Percentiles rank a stretch among this genome's conserved stretches.
Evolutionary conservation across 2,888 invertebrate species (phyloP).

Genomic region (Rhagonycha fulva): DNA sequence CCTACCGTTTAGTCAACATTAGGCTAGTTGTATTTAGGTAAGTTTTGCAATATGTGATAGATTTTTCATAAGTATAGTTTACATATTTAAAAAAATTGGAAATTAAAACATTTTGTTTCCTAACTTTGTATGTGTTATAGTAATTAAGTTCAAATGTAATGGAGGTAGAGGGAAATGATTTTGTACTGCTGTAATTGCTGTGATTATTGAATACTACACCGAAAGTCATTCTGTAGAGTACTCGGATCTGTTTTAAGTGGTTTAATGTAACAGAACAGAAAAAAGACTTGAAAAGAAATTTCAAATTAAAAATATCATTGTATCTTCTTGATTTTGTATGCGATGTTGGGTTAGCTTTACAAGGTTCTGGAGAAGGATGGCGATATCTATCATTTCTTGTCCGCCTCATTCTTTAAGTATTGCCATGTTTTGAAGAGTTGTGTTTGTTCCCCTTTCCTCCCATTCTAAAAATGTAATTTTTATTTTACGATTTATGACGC

Average conservation of each 20-base stretch:
- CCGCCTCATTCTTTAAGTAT: too few species aligned
- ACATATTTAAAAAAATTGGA: background rate
- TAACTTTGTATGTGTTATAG: background rate
- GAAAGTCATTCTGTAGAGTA: background rate
- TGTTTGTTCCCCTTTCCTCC: too few species aligned
- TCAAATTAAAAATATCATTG: too few species aligned
- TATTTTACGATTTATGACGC: too few species aligned
- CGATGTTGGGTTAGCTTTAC: too few species aligned
- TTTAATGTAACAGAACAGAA: background rate
- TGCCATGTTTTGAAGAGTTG: too few species aligned
- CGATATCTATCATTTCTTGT: too few species aligned
- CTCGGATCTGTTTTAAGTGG: background rate
- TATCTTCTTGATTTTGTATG: too few species aligned
- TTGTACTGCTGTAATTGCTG: background rate
- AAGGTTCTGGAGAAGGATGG: too few species aligned
- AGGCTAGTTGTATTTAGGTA: background rate
- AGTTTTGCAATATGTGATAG: constrained; percentile 1
- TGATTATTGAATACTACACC: background rate
- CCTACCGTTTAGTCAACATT: constrained; percentile 39
- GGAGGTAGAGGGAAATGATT: background rate
- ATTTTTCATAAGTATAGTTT: background rate
- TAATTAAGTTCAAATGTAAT: background rate
- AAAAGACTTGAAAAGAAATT: background rate
- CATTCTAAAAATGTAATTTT: too few species aligned
- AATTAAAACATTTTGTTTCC: background rate